These are phyloP conservation scores for Isotomurus palustris DNA, from an alignment of 2,888 invertebrate species.

Conservation along the genomic window DNA sequence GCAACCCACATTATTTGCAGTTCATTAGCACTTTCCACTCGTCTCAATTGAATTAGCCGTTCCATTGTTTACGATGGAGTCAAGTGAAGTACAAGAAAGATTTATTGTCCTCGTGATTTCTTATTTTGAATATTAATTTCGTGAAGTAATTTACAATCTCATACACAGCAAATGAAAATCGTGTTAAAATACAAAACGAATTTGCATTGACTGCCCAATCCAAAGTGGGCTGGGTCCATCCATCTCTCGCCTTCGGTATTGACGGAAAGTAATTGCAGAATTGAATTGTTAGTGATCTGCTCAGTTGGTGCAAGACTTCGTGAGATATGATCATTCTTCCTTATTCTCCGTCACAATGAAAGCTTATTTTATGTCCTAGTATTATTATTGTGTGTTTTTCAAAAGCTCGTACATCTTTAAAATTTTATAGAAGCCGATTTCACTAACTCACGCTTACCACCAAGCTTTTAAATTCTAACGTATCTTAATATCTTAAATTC, in stretches of 20 bases:
- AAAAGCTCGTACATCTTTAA: not conserved
- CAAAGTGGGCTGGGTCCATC: no score
- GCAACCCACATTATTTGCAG: no score
- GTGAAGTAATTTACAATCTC: not conserved
- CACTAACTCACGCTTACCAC: not conserved
- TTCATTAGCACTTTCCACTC: no score
- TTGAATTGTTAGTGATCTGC: not conserved
- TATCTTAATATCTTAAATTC: not conserved
- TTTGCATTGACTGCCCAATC: not conserved
- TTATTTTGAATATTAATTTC: slow-evolving; percentile 4
- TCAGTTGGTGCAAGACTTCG: no score
- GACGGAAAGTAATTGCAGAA: slow-evolving; percentile 1
- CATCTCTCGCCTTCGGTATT: not conserved
- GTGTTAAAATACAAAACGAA: slow-evolving; percentile 1
- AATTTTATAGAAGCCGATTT: not conserved
- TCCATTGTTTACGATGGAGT: no score
- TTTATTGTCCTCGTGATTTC: no score
- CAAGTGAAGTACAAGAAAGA: no score
- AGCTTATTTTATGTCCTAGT: no score
- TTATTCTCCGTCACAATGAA: no score
- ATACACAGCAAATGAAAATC: not conserved
- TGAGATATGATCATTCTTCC: no score
- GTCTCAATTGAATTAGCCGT: no score
- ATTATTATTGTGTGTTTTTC: not conserved
- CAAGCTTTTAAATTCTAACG: not conserved